Evolutionary conservation across 2,888 invertebrate species (phyloP), one percentile per base, ranked within the genome.

Genomic region (Chloroclystis v-ata): DNA sequence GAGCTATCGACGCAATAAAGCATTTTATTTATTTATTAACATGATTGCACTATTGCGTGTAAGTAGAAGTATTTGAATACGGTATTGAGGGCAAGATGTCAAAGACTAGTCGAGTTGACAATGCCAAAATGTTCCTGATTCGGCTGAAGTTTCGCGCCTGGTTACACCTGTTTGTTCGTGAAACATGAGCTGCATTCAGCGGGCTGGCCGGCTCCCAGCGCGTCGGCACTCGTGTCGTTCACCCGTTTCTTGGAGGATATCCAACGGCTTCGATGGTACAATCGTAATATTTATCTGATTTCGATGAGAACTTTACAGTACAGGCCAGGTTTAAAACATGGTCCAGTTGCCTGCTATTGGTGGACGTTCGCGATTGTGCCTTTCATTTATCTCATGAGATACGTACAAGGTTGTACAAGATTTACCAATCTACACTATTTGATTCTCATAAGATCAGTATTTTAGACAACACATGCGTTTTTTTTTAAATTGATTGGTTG

Each of bases 171-270:
- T 49, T 56, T 29, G 51, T 26, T 42, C 50, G 47, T 53, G 47
- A 50, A 48, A 54, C 56, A 33, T 42, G 37, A 49, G 43, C 39
- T 52, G 54, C 56, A 56, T 56, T 30, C 37, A 37, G 24, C 29
- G 47, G 32, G 16, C 52, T 54, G 56, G 56, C 65, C 56, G 57
- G 24, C 40, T 28, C 50, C 65, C 66, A 65, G 54, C 52, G 40
- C 46, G 49, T n/a, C 52, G 48, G 39, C 47, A n/a, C n/a, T 48
- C 51, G 59, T 63, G 66, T 65, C 65, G 62, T 59, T 61, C 61
- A 70, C 69, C 68, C 55, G 61, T 39, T 29, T 28, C 20, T 59
- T 69, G 70, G 69, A 54, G 39, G 1, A 5, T 12, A 42, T 64
- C 70, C 70, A 71, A 60, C 43, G 32, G 43, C 43, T 50, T 49